A percentile compares a stretch with the other conserved stretches of the same genome.
Evolutionary conservation across 2,888 invertebrate genomes (phyloP).

Genomic region (Polyommatus iphigenia): DNA sequence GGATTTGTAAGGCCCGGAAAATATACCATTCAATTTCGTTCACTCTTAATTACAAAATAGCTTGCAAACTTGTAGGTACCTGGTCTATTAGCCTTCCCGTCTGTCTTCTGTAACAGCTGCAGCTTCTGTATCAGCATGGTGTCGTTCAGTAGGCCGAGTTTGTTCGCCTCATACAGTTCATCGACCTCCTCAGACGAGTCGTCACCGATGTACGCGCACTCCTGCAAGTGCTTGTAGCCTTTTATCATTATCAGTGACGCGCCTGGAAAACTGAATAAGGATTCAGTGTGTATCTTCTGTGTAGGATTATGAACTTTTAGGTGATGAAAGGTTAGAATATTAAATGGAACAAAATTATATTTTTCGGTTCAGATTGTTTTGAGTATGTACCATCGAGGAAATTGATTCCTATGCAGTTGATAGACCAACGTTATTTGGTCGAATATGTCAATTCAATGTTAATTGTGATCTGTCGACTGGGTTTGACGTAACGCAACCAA

Average conservation of each 20-base stretch:
- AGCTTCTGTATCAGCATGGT: constrained; percentile 59
- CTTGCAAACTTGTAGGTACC: constrained; percentile 46
- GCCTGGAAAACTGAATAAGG: constrained; percentile 83
- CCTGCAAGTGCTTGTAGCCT: constrained; percentile 87
- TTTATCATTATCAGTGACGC: constrained; percentile 88
- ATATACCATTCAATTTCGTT: too few relatives aligned
- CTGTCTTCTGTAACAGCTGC: constrained; percentile 60
- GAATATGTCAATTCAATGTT: too few relatives aligned
- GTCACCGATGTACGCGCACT: constrained; percentile 90
- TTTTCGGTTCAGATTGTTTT: too few relatives aligned
- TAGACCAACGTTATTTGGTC: too few relatives aligned
- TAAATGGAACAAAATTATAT: background rate
- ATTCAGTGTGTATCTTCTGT: constrained; percentile 22
- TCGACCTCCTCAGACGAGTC: constrained; percentile 88
- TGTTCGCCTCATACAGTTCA: constrained; percentile 78
- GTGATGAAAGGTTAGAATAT: background rate
- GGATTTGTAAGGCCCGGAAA: too few relatives aligned
- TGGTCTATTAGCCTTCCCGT: constrained; percentile 82
- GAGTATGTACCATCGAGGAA: too few relatives aligned
- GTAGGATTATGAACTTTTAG: background rate
- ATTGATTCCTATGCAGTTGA: too few relatives aligned
- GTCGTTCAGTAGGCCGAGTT: constrained; percentile 61
- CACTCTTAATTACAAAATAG: too few relatives aligned
- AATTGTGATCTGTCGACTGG: too few relatives aligned
- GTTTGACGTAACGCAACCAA: too few relatives aligned